phyloP scores from a whole-genome alignment of 2,797 vertebrate species.

The Centroberyx gerrardi region DNA sequence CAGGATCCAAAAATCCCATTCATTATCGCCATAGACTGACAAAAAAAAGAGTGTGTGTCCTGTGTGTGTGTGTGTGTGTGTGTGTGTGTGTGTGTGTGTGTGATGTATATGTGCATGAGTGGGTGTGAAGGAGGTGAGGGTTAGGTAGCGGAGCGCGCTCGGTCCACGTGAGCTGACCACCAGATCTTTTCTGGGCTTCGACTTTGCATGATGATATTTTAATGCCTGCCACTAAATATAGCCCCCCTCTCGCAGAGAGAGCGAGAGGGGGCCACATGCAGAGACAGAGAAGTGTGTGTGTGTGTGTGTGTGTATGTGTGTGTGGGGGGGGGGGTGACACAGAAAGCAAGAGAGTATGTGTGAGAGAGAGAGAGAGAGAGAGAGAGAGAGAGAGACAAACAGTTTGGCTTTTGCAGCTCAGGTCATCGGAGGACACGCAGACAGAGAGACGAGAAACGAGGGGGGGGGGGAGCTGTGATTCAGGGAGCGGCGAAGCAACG shows the following conservation, averaged over 20 bases:
- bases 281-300: not conserved
- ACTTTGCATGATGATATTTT: constrained; percentile 80
- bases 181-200: constrained; percentile 61
- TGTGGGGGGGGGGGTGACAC: constrained; percentile 11
- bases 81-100: not conserved
- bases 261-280: constrained; percentile 9
- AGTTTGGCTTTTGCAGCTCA: constrained; percentile 6
- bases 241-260: constrained; percentile 31
- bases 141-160: constrained; percentile 26
- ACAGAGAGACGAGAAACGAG: constrained; percentile 16
- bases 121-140: constrained; percentile 25
- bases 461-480: constrained; percentile 38
- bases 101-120: not conserved
- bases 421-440: constrained; percentile 48
- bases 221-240: constrained; percentile 81
- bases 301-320: not conserved
- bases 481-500: constrained; percentile 35
- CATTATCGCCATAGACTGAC: too few species aligned
- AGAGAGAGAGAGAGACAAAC: constrained; percentile 1
- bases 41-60: not conserved
- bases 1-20: too few species aligned
- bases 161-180: constrained; percentile 56
- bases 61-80: not conserved
- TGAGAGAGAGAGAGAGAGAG: not conserved
- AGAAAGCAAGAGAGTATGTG: not conserved